These are phyloP conservation scores for Nanorana parkeri DNA, from an alignment of 2,113 vertebrate genomes.

Conservation along the genomic window DNA sequence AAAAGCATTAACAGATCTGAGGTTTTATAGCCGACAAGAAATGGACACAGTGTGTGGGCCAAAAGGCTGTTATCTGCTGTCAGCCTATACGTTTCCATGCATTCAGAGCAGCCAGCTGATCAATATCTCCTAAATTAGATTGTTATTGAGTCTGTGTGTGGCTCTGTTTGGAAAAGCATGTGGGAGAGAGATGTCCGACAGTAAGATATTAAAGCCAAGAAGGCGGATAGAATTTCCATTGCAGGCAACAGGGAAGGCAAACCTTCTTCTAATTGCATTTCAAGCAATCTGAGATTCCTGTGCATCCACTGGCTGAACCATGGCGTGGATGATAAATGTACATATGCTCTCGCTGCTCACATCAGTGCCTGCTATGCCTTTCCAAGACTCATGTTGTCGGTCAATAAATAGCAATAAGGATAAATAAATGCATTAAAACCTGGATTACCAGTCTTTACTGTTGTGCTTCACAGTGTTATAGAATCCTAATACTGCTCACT, in stretches of 20 bases:
- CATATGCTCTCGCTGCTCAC: background rate
- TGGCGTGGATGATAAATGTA: constrained; percentile 1
- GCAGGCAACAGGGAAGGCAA: background rate
- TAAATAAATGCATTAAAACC: background rate
- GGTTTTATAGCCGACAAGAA: background rate
- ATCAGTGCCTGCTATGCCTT: background rate
- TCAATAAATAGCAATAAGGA: background rate
- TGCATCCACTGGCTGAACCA: background rate
- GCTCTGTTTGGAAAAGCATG: constrained; percentile 1
- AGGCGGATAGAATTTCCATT: constrained; percentile 7
- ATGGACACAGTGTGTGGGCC: background rate
- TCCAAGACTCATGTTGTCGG: background rate
- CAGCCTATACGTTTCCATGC: constrained; percentile 15
- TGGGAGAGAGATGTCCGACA: constrained; percentile 16
- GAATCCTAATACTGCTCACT: too few relatives aligned
- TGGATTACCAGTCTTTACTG: background rate
- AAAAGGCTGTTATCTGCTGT: constrained; percentile 8
- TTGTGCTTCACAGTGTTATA: too few relatives aligned
- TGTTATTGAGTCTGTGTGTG: constrained; percentile 31
- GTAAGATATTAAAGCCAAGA: constrained; percentile 29
- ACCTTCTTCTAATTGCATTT: constrained; percentile 34
- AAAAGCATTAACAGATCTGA: too few relatives aligned
- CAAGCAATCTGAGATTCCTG: constrained; percentile 4
- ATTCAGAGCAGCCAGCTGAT: constrained; percentile 29
- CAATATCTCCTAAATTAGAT: constrained; percentile 52